Evolutionary conservation across 2,113 vertebrate species (phyloP).

Genomic region (Paradisaea rubra): DNA sequence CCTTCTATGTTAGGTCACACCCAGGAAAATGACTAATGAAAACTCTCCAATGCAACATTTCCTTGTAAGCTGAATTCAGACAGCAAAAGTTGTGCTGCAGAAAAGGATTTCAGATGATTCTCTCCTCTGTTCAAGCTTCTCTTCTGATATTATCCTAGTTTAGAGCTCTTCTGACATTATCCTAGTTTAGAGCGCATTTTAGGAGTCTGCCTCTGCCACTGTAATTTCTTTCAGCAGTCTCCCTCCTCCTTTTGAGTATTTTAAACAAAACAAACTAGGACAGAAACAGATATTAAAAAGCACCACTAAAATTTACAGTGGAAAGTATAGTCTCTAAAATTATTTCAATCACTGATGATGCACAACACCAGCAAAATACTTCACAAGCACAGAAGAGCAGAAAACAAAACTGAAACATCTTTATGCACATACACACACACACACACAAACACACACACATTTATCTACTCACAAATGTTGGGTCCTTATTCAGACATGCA

Average conservation of each 20-base stretch:
- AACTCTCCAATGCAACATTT: not conserved
- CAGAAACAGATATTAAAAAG: not conserved
- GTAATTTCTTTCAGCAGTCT: not conserved
- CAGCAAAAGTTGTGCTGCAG: not conserved
- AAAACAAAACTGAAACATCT: not conserved
- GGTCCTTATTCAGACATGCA: conserved; percentile 91
- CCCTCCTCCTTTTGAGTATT: not conserved
- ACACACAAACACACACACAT: not conserved
- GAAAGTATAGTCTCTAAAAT: not conserved
- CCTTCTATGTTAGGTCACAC: conserved; percentile 1
- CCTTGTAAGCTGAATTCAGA: conserved; percentile 17
- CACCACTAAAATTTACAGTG: not conserved
- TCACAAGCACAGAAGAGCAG: not conserved
- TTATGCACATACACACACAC: not conserved
- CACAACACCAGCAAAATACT: not conserved
- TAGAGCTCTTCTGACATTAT: not conserved
- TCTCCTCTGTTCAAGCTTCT: not conserved
- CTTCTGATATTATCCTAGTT: not conserved
- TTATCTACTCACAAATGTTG: conserved; percentile 82
- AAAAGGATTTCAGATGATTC: not conserved
- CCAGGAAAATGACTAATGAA: conserved; percentile 58
- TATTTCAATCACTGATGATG: not conserved
- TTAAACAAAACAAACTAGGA: not conserved
- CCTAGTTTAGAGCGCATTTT: not conserved
- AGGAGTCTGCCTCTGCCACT: not conserved